Base-by-base conservation (phyloP, 2,888 invertebrate genomes). In the Ophioninae sp. region DNA sequence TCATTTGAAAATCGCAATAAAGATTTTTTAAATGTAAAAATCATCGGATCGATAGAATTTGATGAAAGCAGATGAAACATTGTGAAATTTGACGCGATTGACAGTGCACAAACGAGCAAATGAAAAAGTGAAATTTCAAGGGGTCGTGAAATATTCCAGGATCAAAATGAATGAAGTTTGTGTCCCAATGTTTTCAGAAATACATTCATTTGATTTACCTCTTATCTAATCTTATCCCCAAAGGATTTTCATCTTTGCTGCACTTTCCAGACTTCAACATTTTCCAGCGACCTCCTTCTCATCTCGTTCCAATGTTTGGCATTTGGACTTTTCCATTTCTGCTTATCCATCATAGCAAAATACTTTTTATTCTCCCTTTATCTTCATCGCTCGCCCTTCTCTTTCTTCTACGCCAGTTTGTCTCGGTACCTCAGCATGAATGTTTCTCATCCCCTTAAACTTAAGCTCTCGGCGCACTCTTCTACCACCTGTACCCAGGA, bases 171-270 rank as follows among this genome's bases (percentile, higher is more conserved):
- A 10, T 39, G n/a, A 37, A 30, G 23, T 75, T 65, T 82, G 75
- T 75, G 75, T 79, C 59, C 79, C n/a, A 58, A 74, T 72, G 67
- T 23, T 39, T 59, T 78, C 67, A 23, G 72, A 61, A 51, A 59
- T 37, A 1, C 13, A 61, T 41, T 17, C 51, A 41, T 41, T 51
- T 8, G 41, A 13, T 30, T 68, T 17, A 56, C 51, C 22, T 37
- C 20, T 10, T 64, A 51, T 51, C 37, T n/a, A n/a, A n/a, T 65
- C 56, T 37, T 44, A 22, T 56, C n/a, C 22, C 37, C 17, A 23
- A 51, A 10, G 51, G 20, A 39, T 30, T 59, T n/a, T 51, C 58
- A 51, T 41, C 61, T 17, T 37, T 41, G 30, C 51, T 56, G n/a
- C 51, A 37, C 74, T 79, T 30, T 58, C 39, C 10, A 37, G 59